phyloP scores from a whole-genome alignment of 2,113 vertebrate species.

The Trichechus manatus region DNA sequence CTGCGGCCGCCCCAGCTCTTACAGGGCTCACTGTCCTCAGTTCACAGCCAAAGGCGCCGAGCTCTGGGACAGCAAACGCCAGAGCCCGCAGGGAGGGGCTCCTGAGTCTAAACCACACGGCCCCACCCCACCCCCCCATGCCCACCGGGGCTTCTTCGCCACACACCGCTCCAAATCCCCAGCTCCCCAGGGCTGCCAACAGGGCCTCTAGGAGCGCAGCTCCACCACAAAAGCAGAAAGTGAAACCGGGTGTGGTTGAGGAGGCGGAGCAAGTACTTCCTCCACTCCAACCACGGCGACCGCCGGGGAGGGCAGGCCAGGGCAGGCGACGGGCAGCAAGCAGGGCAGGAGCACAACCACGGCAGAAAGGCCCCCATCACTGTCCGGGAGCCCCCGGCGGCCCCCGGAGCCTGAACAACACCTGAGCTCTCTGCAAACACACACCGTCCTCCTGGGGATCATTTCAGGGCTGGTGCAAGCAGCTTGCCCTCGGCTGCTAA shows the following conservation, averaged over 20 bases:
- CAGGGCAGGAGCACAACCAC: not conserved
- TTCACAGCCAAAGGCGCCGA: not conserved
- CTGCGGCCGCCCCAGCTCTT: too few relatives aligned
- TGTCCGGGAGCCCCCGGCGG: too few relatives aligned
- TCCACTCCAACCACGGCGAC: slow-evolving; percentile 60
- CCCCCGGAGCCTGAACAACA: not conserved
- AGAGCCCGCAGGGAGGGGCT: too few relatives aligned
- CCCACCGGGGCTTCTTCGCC: too few relatives aligned
- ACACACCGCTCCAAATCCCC: not conserved
- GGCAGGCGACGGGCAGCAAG: not conserved
- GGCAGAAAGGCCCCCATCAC: not conserved
- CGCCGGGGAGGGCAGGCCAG: slow-evolving; percentile 36
- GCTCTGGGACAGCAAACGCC: not conserved
- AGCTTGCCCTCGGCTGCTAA: not conserved
- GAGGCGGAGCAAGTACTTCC: slow-evolving; percentile 80
- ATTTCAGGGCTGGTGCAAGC: not conserved
- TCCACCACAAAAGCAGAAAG: slow-evolving; percentile 71
- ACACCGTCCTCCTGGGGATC: not conserved
- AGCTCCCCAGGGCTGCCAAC: not conserved
- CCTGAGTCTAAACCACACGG: too few relatives aligned
- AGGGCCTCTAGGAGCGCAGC: not conserved
- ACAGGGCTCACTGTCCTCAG: not conserved
- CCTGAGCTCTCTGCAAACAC: not conserved
- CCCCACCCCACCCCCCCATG: too few relatives aligned
- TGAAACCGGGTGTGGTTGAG: slow-evolving; percentile 80